Evolutionary conservation across 2,888 invertebrate genomes (phyloP), one percentile per base, ranked within the genome.

Genomic region (Slavum lentiscoides): DNA sequence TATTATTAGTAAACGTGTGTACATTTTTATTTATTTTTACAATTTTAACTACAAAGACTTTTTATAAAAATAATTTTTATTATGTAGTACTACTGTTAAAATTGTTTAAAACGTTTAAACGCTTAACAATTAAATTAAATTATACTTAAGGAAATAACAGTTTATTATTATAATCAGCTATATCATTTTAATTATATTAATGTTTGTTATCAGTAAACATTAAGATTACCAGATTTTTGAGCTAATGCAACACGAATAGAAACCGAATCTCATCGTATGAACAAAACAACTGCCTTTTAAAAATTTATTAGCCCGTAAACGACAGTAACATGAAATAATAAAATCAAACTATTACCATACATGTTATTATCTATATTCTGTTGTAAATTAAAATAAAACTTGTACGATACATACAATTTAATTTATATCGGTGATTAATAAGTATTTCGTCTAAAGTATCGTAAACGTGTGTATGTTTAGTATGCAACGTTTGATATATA

Each of bases 21-120:
- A 53, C 55, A 64, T 61, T 76, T 76, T 75, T 68, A 68, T 77
- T 80, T 80, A 55, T 70, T 80, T 80, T 66, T 80, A 64, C 72
- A 64, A 70, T 55, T 72, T 80, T 72, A 80, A 80, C 19, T 77
- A 77, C 7, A 11, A 80, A 72, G 70, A 72, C 62, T 77, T 80
- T 72, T 74, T 67, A 70, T 70, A n/a, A 66, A 72, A 58, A 72
- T 19, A 55, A 64, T 72, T 80, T 80, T 72, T 80, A 64, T 80
- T 72, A 80, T 62, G 23, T 55, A 53, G 39, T 66, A 58, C 5
- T 77, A 70, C 53, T 69, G 61, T 69, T 67, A 67, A 67, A 58
- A 67, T 67, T 43, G 58, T 58, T 55, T 75, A 13, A 58, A 67
- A 75, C 19, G n/a, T 74, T 66, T 66, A n/a, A 30, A 74, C 30